A percentile compares a stretch with the other conserved stretches of the same genome.
phyloP scores from a whole-genome alignment of 2,797 vertebrate genomes.

The Dryobates pubescens region DNA sequence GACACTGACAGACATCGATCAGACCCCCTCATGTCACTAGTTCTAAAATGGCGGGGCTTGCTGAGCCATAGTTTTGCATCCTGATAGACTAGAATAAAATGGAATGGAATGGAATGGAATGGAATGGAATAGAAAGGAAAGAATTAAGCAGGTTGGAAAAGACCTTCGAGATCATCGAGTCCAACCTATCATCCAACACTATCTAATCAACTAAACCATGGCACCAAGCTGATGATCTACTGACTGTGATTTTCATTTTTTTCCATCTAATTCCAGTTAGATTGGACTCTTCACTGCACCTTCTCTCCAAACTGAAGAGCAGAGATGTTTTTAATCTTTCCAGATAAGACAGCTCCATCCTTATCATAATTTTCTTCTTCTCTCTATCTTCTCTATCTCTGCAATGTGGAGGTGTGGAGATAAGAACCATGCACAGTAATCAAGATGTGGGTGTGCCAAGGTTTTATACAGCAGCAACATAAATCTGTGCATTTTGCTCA shows the following conservation, averaged over 20 bases:
- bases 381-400: not conserved
- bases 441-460: not conserved
- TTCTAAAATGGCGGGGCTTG: not conserved
- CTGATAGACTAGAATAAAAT: too few relatives aligned
- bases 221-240: not conserved
- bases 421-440: not conserved
- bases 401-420: not conserved
- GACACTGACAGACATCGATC: too few relatives aligned
- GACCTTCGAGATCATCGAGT: too few relatives aligned
- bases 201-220: too few relatives aligned
- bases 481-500: not conserved
- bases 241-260: accelerated
- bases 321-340: constrained; percentile 1
- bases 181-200: too few relatives aligned
- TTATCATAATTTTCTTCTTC: not conserved
- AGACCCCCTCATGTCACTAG: not conserved
- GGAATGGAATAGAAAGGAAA: too few relatives aligned
- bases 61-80: not conserved
- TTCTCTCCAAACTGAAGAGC: not conserved
- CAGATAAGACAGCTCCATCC: accelerated
- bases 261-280: not conserved
- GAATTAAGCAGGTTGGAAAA: too few relatives aligned
- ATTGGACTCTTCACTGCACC: not conserved
- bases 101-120: too few relatives aligned
- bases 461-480: not conserved